A percentile compares a stretch with the other conserved stretches of the same genome.
Evolutionary conservation across 2,888 invertebrate genomes (phyloP).

Genomic region (Eupithecia vulgata): DNA sequence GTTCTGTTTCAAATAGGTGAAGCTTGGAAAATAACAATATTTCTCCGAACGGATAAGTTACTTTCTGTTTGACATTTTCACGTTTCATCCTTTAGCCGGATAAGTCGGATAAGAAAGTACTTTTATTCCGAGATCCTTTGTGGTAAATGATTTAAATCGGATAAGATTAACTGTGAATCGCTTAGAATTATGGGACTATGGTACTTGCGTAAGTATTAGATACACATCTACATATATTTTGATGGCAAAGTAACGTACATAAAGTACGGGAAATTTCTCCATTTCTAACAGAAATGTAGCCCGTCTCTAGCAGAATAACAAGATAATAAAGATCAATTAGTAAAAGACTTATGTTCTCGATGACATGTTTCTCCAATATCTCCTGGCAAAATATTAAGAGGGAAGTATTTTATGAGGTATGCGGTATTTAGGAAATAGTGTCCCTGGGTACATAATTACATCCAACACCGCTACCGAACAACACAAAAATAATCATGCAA

Average conservation of each 20-base stretch:
- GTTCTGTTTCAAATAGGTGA: neutral
- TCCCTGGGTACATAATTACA: no score
- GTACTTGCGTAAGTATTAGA: neutral
- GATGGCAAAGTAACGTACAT: neutral
- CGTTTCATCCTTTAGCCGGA: constrained; percentile 7
- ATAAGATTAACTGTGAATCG: neutral
- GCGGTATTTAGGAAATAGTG: no score
- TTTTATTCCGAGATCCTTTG: constrained; percentile 3
- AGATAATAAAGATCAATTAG: no score
- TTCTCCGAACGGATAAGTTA: neutral
- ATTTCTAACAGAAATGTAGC: no score
- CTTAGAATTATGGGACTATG: neutral
- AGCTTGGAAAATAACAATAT: constrained; percentile 5
- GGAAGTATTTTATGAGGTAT: no score
- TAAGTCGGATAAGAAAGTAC: constrained; percentile 15
- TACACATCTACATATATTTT: no score
- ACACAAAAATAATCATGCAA: no score
- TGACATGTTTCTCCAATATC: no score
- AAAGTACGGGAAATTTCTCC: neutral
- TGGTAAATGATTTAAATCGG: constrained; percentile 15
- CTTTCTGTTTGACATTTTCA: neutral
- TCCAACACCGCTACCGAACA: no score
- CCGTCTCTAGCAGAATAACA: no score
- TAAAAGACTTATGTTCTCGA: no score
- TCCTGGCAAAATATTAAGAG: no score